A percentile compares a stretch with the other conserved stretches of the same genome.
Evolutionary conservation across 2,888 invertebrate genomes (phyloP).

Genomic region (Macrophya annulata): DNA sequence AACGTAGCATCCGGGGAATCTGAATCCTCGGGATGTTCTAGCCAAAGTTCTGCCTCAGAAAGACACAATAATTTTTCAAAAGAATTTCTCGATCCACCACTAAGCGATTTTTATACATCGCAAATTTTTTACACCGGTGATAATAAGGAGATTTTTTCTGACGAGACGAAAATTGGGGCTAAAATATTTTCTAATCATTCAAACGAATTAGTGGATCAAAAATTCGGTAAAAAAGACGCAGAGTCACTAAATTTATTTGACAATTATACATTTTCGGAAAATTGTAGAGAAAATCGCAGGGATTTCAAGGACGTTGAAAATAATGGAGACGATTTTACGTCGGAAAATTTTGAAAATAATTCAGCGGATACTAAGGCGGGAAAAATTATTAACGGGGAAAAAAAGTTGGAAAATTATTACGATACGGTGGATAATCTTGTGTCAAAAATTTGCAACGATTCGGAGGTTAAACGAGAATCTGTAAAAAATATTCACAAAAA

Average conservation of each 20-base stretch:
- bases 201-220: background rate
- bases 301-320: background rate
- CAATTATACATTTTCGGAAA: constrained; percentile 25
- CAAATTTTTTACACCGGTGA: constrained; percentile 2
- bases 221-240: background rate
- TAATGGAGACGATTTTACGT: background rate
- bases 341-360: background rate
- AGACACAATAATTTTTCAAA: background rate
- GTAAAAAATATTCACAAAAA: background rate
- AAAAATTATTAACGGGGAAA: background rate
- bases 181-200: background rate
- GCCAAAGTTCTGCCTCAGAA: constrained; percentile 21
- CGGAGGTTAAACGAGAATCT: background rate
- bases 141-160: constrained; percentile 2
- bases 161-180: background rate
- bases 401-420: background rate
- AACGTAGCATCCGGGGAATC: background rate
- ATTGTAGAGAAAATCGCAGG: background rate
- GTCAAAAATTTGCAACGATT: background rate
- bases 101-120: background rate
- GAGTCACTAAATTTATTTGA: constrained; percentile 50
- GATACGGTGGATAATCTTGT: background rate
- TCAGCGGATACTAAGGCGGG: background rate
- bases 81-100: background rate
- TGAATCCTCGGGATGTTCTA: constrained; percentile 36